Conservation (phyloP, 53 echinoderm and acorn worm genomes). For the Pentamera pediparva region DNA sequence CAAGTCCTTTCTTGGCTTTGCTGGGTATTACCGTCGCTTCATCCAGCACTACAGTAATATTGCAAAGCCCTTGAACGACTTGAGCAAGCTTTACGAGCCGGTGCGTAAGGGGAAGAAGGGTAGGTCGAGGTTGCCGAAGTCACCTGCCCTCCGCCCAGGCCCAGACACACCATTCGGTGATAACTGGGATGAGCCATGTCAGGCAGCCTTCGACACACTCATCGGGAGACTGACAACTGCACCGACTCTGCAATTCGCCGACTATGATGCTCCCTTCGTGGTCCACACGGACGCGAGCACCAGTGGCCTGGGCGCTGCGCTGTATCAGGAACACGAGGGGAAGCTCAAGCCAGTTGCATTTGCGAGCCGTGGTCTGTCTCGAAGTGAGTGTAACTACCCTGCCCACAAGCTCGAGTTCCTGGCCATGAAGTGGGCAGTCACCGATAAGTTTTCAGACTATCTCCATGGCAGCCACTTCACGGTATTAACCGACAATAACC, state of each 20-base stretch:
- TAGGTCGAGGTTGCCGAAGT: not conserved
- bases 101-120: slow-evolving; percentile 23
- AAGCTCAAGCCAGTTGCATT: not conserved
- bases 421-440: slow-evolving; percentile 56
- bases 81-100: slow-evolving; percentile 36
- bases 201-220: not conserved
- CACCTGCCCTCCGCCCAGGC: not conserved
- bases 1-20: slow-evolving; percentile 54
- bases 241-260: not conserved
- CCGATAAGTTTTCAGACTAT: slow-evolving; percentile 57
- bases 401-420: slow-evolving; percentile 49
- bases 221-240: not conserved
- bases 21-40: slow-evolving; percentile 50
- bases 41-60: slow-evolving; percentile 41
- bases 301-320: slow-evolving; percentile 1
- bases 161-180: not conserved
- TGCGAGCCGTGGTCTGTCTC: not conserved
- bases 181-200: not conserved
- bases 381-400: not conserved
- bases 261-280: not conserved
- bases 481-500: slow-evolving; percentile 53
- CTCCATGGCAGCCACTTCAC: slow-evolving; percentile 44
- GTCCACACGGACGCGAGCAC: slow-evolving; percentile 12
- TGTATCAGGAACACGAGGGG: not conserved
- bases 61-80: slow-evolving; percentile 39